Conservation (phyloP, 2,888 invertebrate genomes). For the Brachynemurus nebulosus region DNA sequence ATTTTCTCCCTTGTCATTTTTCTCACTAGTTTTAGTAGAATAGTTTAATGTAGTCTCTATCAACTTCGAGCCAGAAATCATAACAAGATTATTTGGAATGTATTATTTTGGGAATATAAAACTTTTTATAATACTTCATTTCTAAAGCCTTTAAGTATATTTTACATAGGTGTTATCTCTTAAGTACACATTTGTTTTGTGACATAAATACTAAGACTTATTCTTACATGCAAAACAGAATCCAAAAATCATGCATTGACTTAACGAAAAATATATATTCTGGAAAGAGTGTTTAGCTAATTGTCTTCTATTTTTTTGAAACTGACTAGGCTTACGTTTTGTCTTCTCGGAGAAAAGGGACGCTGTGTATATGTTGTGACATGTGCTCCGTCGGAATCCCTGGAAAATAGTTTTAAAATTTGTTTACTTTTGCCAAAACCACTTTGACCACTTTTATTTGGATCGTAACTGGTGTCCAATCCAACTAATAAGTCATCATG, state of each 20-base stretch:
- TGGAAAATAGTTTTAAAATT: slow-evolving; percentile 26
- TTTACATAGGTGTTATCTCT: too few species aligned
- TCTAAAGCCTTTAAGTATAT: too few species aligned
- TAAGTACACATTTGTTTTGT: too few species aligned
- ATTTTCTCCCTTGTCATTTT: too few species aligned
- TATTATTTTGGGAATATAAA: too few species aligned
- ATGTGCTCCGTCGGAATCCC: slow-evolving; percentile 29
- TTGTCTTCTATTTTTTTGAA: neutral
- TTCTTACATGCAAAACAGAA: neutral
- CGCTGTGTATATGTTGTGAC: slow-evolving; percentile 30
- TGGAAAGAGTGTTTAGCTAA: neutral
- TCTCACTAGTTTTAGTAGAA: too few species aligned
- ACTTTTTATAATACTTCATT: too few species aligned
- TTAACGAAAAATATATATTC: neutral
- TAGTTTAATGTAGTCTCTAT: too few species aligned
- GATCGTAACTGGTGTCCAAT: slow-evolving; percentile 15
- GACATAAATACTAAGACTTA: slow-evolving; percentile 1
- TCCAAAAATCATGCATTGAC: neutral
- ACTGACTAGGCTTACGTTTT: slow-evolving; percentile 34
- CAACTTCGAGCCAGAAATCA: too few species aligned
- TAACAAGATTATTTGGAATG: too few species aligned
- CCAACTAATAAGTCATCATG: slow-evolving; percentile 25
- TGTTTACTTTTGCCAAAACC: slow-evolving; percentile 30
- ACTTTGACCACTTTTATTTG: slow-evolving; percentile 27
- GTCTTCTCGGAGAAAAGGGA: slow-evolving; percentile 41